Percentiles rank a stretch among this genome's conserved stretches.
Conservation (phyloP, 2,113 vertebrate genomes). For the Aramus guarauna region DNA sequence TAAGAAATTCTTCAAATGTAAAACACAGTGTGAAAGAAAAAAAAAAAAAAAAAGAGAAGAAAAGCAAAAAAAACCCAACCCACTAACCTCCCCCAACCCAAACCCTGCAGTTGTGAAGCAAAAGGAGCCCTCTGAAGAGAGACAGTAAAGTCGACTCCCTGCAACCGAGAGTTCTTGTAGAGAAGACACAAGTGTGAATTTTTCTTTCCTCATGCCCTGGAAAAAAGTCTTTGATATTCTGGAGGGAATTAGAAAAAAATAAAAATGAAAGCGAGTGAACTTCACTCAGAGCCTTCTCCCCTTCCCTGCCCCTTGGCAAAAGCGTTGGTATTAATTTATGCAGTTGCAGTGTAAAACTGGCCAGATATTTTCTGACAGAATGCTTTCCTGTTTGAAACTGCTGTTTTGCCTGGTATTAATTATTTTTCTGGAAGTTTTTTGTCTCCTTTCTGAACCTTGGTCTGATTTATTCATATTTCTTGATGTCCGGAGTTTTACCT, state of each 20-base stretch:
- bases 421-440: neutral
- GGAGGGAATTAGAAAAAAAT: neutral
- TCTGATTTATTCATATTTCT: neutral
- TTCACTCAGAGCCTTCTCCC: neutral
- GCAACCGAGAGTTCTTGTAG: neutral
- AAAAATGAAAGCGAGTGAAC: neutral
- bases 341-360: neutral
- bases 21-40: neutral
- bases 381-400: neutral
- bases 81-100: neutral
- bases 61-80: too few relatives aligned
- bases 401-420: neutral
- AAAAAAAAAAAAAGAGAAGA: too few relatives aligned
- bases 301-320: slow-evolving; percentile 11
- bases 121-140: slow-evolving; percentile 35
- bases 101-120: neutral
- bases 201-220: neutral
- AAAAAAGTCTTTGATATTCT: slow-evolving; percentile 46
- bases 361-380: neutral
- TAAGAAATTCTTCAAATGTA: slow-evolving; percentile 3
- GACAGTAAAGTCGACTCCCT: neutral
- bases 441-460: neutral
- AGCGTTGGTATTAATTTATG: neutral
- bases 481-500: neutral
- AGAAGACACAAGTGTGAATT: slow-evolving; percentile 1